Base-by-base conservation (phyloP, 2,797 vertebrate species). In the Scyliorhinus canicula region DNA sequence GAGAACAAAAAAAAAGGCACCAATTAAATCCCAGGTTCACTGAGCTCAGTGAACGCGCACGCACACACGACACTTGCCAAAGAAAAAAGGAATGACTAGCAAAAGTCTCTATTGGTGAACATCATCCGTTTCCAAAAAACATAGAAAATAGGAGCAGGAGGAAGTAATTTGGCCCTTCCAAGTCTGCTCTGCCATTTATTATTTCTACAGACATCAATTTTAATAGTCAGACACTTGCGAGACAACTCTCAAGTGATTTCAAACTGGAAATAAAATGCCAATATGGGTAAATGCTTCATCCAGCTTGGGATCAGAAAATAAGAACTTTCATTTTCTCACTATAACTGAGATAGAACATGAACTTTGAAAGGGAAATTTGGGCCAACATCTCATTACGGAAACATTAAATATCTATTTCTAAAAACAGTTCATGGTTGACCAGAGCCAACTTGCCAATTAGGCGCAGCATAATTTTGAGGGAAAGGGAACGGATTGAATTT, bases 1-100 rank as follows among this genome's bases (percentile, higher is more conserved):
- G 94, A 95, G 95, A 95, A 96, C 93, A 95, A 55, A 67, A 95
- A 52, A 52, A 95, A 95, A 95, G 93, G n/a, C n/a, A 91, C 6
- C 88, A 44, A 69, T 11, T 47, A 8, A 5, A 95, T 94, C 95
- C 14, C 57, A 47, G 47, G 4, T 44, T 40, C 57, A 91, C 19
- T 19, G 8, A 44, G 57, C 24, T 91, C 55, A 44, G 0, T 44
- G 28, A 55, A 55, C 12, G 35, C 26, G 12, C 44, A 55, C 84
- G 52, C 19, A 50, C 0, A 50, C 31, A 69, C 65, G 19, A 0
- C 60, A 24, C 31, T 28, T n/a, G 40, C 77, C 71, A 82, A 82
- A 1, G 21, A 82, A 24, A 24, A 26, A 21, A 21, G 71, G 3
- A 21, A 82, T 47, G 44, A 47, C 0, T 16, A 52, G 47, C 82